phyloP scores from a whole-genome alignment of 2,888 invertebrate genomes.

The Diarsia mendica region DNA sequence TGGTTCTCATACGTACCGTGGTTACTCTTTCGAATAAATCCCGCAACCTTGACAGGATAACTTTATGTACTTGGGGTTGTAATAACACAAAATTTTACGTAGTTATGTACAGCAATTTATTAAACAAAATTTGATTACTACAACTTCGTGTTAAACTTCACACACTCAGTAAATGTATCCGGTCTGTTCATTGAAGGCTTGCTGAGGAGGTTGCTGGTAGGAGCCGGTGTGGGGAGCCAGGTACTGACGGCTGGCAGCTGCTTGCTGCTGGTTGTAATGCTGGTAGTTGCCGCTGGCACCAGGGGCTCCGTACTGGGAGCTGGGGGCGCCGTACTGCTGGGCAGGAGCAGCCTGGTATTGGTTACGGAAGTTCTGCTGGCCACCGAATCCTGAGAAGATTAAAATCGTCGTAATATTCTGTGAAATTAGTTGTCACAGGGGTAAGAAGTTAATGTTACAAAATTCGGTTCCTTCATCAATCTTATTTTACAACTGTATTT shows the following conservation, averaged over 20 bases:
- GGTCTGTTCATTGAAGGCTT: constrained; percentile 83
- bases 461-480: not conserved
- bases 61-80: not conserved
- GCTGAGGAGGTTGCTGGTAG: constrained; percentile 80
- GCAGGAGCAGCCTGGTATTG: constrained; percentile 36
- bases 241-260: constrained; percentile 81
- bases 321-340: constrained; percentile 63
- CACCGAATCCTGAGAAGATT: constrained; percentile 61
- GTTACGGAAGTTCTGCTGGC: constrained; percentile 56
- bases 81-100: not conserved
- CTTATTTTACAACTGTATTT: not conserved
- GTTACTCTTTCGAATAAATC: no score
- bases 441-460: rapidly evolving
- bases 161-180: constrained; percentile 82
- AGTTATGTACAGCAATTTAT: constrained; percentile 21
- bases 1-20: no score
- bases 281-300: constrained; percentile 38
- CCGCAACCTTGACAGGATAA: no score
- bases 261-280: constrained; percentile 65
- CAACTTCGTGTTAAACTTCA: not conserved
- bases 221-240: constrained; percentile 76
- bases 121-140: constrained; percentile 23
- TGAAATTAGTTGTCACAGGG: not conserved
- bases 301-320: constrained; percentile 65
- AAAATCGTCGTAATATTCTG: not conserved